These are phyloP conservation scores for Platysternon megacephalum DNA, from an alignment of 2,113 vertebrate species.

Conservation along the genomic window DNA sequence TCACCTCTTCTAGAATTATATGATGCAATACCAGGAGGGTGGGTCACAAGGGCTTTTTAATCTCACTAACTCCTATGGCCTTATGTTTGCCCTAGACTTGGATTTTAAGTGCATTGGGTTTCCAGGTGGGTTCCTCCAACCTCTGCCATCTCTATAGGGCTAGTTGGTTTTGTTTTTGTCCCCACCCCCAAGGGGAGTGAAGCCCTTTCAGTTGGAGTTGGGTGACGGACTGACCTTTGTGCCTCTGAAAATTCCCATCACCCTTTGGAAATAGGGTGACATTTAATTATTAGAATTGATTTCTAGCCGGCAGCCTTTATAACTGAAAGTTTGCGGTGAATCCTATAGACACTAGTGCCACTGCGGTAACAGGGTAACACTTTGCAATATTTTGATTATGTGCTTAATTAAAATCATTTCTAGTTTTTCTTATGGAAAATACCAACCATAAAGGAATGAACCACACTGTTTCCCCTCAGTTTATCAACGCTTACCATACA, in stretches of 20 bases:
- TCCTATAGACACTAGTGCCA: background rate
- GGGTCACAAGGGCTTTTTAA: background rate
- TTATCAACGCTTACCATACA: background rate
- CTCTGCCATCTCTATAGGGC: background rate
- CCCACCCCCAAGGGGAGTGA: background rate
- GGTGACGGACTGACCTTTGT: accelerated
- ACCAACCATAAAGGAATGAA: background rate
- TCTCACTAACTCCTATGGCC: background rate
- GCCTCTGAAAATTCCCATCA: background rate
- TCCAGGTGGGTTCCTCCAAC: background rate
- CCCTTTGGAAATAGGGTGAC: background rate
- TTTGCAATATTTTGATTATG: background rate
- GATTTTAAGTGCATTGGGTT: background rate
- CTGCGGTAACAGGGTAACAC: background rate
- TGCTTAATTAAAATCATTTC: background rate
- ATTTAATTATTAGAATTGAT: background rate
- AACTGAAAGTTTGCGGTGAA: background rate
- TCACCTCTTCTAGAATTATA: background rate
- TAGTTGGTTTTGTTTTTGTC: background rate
- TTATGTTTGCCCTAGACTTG: background rate
- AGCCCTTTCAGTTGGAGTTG: background rate
- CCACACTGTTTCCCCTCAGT: background rate
- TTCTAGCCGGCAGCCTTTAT: background rate
- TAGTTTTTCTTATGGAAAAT: background rate
- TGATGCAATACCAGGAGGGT: background rate